Evolutionary conservation across 2,113 vertebrate species (phyloP).

Genomic region (Donacobius atricapilla): DNA sequence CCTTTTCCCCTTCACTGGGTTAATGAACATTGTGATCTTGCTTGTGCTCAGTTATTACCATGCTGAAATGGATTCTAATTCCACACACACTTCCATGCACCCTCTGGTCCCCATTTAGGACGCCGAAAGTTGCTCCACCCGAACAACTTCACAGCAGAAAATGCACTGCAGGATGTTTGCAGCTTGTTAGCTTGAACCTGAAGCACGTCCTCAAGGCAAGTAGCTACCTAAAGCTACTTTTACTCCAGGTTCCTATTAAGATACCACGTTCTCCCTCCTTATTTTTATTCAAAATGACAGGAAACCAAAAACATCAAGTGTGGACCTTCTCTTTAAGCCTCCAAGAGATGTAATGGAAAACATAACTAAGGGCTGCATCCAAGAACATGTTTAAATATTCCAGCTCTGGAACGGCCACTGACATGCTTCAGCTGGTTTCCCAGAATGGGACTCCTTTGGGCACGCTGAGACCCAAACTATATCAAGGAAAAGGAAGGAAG

Average conservation of each 20-base stretch:
- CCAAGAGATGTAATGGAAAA: constrained; percentile 33
- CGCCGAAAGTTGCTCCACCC: neutral
- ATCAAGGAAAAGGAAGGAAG: neutral
- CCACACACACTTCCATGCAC: neutral
- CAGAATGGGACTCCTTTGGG: neutral
- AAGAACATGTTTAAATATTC: neutral
- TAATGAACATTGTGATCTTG: neutral
- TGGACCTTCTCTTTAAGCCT: neutral
- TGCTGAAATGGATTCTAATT: neutral
- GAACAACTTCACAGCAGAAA: neutral
- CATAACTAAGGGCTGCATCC: neutral
- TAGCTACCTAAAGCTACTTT: neutral
- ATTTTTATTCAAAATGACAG: constrained; percentile 59
- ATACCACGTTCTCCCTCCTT: neutral
- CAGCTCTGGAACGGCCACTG: neutral
- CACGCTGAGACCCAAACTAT: neutral
- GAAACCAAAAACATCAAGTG: constrained; percentile 23
- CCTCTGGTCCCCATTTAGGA: neutral
- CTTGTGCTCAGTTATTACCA: neutral
- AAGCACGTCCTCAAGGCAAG: constrained; percentile 3
- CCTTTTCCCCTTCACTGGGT: neutral
- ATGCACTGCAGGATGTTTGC: neutral
- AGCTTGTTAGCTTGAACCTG: neutral
- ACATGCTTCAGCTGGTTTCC: neutral
- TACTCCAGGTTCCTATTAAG: neutral